Base-by-base conservation (phyloP, 2,113 vertebrate genomes). In the Zapornia atra region DNA sequence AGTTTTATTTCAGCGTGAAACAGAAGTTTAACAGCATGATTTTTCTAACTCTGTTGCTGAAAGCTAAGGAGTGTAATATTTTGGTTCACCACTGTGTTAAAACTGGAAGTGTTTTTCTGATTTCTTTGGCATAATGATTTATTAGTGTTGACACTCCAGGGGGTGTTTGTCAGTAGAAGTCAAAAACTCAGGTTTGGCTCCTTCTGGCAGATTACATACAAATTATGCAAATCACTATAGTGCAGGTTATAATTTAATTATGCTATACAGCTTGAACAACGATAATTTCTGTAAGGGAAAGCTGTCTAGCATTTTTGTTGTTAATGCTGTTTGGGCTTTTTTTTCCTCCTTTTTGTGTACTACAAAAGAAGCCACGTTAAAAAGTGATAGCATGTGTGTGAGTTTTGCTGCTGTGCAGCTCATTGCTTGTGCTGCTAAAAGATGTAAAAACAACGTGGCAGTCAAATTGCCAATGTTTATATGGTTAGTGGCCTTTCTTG, bases 151-250 rank as follows among this genome's bases (percentile, higher is more conserved):
- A 76, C 57, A 83, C 80, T 96, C 33, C 13, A 63, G 42, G 44
- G 38, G 83, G 78, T 95, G 54, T 77, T 88, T 93, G 65, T 90
- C 75, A 83, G 50, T 25, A 72, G 44, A 95, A 75, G 28, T 86
- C 90, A 95, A 92, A 73, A 60, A 66, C 75, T 95, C 53, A 48
- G 92, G 83, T 95, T 95, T 96, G 95, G 95, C 90, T 97, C 87
- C 92, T 96, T 96, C 96, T 97, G 97, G 97, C 94, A 97, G 95
- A 97, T 97, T 96, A 97, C 97, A 96, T 94, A 78, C 80, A 88
- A 94, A 98, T 98, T 96, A 98, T 96, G 94, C 91, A 97, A 97
- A 96, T 92, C 31, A 48, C 54, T 82, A 4, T 83, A 93, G 75
- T 97, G 84, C 86, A 60, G 64, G 29, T 91, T 83, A 77, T 97